These are phyloP conservation scores for Pseudomugil tenellus DNA, from an alignment of 2,797 vertebrate species.

Conservation along the genomic window DNA sequence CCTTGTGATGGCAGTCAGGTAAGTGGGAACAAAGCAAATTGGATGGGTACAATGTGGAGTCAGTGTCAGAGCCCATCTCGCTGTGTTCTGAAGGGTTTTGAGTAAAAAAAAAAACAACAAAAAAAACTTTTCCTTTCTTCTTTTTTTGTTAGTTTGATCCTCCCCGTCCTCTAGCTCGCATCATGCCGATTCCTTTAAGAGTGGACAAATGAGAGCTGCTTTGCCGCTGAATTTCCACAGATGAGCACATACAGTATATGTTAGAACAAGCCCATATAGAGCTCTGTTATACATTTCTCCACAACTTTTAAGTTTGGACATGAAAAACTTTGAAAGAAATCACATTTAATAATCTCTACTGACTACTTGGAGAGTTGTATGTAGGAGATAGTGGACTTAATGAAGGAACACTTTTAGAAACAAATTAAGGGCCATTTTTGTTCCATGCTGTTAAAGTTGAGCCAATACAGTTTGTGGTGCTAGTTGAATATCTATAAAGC, in stretches of 20 bases:
- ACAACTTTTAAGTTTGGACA: not conserved
- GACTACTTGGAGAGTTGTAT: not conserved
- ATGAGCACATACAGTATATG: constrained; percentile 14
- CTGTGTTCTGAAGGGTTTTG: constrained; percentile 44
- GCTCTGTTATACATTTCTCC: not conserved
- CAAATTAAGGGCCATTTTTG: no score
- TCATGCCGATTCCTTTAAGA: constrained; percentile 23
- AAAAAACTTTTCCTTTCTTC: constrained; percentile 56
- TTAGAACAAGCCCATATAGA: not conserved
- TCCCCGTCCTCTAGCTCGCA: constrained; percentile 36
- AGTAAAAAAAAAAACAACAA: no score
- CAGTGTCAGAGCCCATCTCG: constrained; percentile 41
- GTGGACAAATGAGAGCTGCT: constrained; percentile 21
- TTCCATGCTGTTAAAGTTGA: no score
- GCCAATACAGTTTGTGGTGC: no score
- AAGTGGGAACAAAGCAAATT: constrained; percentile 79
- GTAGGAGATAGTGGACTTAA: not conserved
- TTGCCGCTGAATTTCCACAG: constrained; percentile 8
- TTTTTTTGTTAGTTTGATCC: constrained; percentile 56
- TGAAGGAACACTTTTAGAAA: no score
- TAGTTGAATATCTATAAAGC: no score
- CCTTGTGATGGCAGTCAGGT: constrained; percentile 77
- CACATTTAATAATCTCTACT: not conserved
- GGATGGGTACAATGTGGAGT: constrained; percentile 56
- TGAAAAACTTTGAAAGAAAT: not conserved